phyloP scores from a whole-genome alignment of 2,797 vertebrate species.

The Ctenopoma kingsleyae region DNA sequence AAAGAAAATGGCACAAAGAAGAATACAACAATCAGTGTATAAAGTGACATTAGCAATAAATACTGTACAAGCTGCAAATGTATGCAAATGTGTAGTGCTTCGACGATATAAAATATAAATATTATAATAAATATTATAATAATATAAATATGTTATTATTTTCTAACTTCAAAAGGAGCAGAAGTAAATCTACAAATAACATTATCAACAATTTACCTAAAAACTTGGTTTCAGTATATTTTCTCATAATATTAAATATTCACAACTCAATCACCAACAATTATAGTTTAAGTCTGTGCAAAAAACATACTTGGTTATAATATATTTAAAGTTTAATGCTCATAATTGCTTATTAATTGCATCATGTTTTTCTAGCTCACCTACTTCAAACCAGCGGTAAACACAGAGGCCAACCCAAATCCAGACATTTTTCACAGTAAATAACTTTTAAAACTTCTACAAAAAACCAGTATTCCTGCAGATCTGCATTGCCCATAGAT shows the following conservation, averaged over 20 bases:
- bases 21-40: too few relatives aligned
- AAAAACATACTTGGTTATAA: neutral
- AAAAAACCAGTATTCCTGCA: neutral
- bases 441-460: neutral
- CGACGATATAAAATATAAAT: neutral
- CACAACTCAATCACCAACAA: neutral
- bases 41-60: too few relatives aligned
- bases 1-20: too few relatives aligned
- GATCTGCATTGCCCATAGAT: neutral
- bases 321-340: neutral
- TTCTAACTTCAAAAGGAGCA: neutral
- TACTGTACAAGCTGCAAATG: too few relatives aligned
- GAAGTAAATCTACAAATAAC: neutral
- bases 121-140: too few relatives aligned
- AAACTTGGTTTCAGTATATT: neutral
- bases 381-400: neutral
- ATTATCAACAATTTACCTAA: neutral
- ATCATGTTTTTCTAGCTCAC: neutral
- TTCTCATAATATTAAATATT: neutral
- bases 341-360: neutral
- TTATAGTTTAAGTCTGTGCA: neutral
- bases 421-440: neutral
- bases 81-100: neutral
- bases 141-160: too few relatives aligned
- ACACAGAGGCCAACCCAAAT: neutral